Evolutionary conservation across 37 sponge, comb jelly and placozoan genomes (phyloP), one percentile per base, ranked within the genome.

Genomic region (Spongia lamella): DNA sequence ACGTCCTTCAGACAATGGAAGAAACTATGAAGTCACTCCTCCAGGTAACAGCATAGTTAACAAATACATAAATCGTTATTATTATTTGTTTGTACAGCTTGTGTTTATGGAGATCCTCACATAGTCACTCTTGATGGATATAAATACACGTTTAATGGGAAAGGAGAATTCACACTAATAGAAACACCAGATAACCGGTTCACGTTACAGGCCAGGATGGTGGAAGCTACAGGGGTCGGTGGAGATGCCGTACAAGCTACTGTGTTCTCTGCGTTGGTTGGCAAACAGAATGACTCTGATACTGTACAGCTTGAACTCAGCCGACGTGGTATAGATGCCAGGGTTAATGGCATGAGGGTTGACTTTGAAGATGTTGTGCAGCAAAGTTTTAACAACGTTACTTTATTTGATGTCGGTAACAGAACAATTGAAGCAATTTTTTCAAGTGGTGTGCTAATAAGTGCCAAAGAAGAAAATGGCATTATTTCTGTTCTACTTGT

Each of bases 161-260:
- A 77, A 29, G 89, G 89, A 79, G 89, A 88, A 63, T 88, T 79
- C 58, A 62, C 61, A 16, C 58, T 88, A 9, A 83, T 88, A 43
- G 70, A 83, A 51, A 88, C 89, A 50, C 15, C 9, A 7, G 75
- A 78, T 31, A 38, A 83, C 33, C 38, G 24, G 20, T 88, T 88
- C 79, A 83, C 89, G 1, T 69, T 88, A 0, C 89, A 88, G 59
- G 89, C 79, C 33, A 55, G 89, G n/a, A 88, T 88, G 89, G 61
- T 38, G 20, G 68, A 73, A 20, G 70, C 76, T 24, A 22, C 30
- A 17, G 68, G 76, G 39, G 33, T 24, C 9, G 49, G 43, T 27
- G 80, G 75, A 21, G 34, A 31, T 36, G 22, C 11, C 31, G 56
- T 38, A 38, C 63, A 61, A 53, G 89, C 72, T 33, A 83, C 89